Conservation (phyloP, 2,888 invertebrate species). For the Mythimna albipuncta region DNA sequence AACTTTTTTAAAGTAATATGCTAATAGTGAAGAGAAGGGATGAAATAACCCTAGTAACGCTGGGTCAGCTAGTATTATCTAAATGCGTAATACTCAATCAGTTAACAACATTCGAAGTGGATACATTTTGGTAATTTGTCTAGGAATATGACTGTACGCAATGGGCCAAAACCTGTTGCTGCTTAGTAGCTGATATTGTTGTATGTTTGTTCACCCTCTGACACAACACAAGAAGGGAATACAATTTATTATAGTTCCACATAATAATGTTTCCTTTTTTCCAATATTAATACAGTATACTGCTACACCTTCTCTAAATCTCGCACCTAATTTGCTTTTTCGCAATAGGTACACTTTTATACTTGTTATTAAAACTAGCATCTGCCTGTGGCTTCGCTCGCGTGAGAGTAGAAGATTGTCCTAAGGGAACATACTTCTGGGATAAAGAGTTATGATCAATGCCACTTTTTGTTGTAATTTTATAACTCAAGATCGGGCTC, state of each 20-base stretch:
- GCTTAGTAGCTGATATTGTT: background rate
- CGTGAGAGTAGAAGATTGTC: too few relatives aligned
- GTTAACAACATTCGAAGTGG: background rate
- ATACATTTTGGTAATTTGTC: background rate
- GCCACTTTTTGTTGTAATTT: too few relatives aligned
- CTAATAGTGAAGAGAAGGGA: too few relatives aligned
- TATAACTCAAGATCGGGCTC: too few relatives aligned
- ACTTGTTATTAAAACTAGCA: background rate
- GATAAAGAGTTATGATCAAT: too few relatives aligned
- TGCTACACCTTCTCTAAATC: background rate
- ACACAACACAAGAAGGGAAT: background rate
- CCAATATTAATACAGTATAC: background rate
- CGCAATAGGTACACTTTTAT: background rate
- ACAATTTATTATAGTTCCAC: background rate
- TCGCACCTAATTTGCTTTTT: background rate
- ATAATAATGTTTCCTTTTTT: background rate
- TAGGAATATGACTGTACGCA: background rate
- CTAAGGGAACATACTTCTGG: too few relatives aligned
- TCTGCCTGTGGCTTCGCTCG: too few relatives aligned
- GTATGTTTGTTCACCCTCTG: background rate
- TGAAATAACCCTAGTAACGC: too few relatives aligned
- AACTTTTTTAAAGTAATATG: too few relatives aligned
- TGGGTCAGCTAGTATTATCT: too few relatives aligned
- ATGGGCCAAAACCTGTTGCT: constrained; percentile 38
- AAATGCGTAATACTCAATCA: too few relatives aligned